Base-by-base conservation (phyloP, 2,113 vertebrate species). In the Verasper variegatus region DNA sequence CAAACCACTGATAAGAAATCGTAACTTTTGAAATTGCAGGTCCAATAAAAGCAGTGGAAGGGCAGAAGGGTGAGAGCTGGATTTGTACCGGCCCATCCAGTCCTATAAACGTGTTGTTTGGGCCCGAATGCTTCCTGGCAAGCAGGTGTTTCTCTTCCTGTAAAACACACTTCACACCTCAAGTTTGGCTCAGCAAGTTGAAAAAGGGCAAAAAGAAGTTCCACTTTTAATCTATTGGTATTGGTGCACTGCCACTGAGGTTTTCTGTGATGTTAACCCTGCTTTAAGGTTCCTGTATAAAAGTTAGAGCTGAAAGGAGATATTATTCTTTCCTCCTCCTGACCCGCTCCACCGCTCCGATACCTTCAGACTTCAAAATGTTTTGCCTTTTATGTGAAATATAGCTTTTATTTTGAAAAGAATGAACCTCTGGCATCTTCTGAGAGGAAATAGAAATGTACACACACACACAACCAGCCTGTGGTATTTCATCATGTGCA, bases 351-450 rank as follows among this genome's bases (percentile, higher is more conserved):
- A 15, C 21, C 57, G 31, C 62, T 27, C 18, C 11, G 21, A 24
- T 54, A 37, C 24, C 47, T 51, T 51, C 20, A 17, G 45, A 51
- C 47, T 17, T 20, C 15, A 51, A 51, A 51, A 18, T 51, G 24
- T 58, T 37, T 4, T 7, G 7, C 18, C 54, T 66, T 69, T 65
- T 55, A 57, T 67, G 49, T 78, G 40, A 37, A 52, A 71, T 35
- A 57, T 47, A 60, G 1, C 35, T 77, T 71, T 76, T 62, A 84
- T 62, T 70, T 81, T 37, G 42, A 76, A 72, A 61, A 52, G 64
- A 42, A 51, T 47, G 26, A 68, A 77, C 31, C 76, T 80, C 51
- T 65, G 37, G 35, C 49, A 55, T n/a, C 49, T 40, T 62, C 24
- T 26, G 52, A 78, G 27, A 35, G 37, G 40, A 73, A 42, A 68